Evolutionary conservation across 2,113 vertebrate genomes (phyloP), one percentile per base, ranked within the genome.

Genomic region (Embiotoca jacksoni): DNA sequence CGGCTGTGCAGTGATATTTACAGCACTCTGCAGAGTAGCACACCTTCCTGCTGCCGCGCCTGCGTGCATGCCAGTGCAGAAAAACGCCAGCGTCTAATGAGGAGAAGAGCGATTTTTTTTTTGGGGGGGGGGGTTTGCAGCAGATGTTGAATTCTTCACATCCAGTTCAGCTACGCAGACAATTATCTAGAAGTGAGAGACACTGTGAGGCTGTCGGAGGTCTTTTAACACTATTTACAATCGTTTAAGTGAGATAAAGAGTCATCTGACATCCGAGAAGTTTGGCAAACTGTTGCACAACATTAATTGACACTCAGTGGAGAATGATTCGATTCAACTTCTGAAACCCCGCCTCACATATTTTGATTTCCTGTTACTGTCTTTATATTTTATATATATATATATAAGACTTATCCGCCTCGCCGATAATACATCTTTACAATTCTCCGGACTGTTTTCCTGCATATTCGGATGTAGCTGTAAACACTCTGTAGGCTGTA

Each of bases 1-100:
- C 23, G 23, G 23, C 23, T 23, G 23, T 23, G 23, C 6, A 3
- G 54, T 77, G 80, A 58, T 80, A 80, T 78, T 77, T 55, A 59
- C 76, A 77, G 67, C 39, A 37, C 72, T 59, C 37, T 66, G 35
- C 35, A 63, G 15, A 64, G 10, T 69, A 49, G 23, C 37, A 14
- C 39, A 31, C 58, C 32, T 68, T 33, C 33, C 13, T 55, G 49
- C 61, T 31, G 5, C 23, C 2, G 55, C 37, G 71, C 50, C 8
- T 33, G 54, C 50, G 67, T 3, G 36, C 10, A 16, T 31, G 32
- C 14, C 7, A 31, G 41, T 3, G 41, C 39, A 11, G 41, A 44
- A 13, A 2, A 4, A 44, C 3, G 41, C 15, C 23, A 23, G 23
- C 23, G 23, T 23, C 49, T 71, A 56, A 79, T 75, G 59, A 67